Evolutionary conservation across 2,113 vertebrate species (phyloP), one percentile per base, ranked within the genome.

Genomic region (Halcyon senegalensis): DNA sequence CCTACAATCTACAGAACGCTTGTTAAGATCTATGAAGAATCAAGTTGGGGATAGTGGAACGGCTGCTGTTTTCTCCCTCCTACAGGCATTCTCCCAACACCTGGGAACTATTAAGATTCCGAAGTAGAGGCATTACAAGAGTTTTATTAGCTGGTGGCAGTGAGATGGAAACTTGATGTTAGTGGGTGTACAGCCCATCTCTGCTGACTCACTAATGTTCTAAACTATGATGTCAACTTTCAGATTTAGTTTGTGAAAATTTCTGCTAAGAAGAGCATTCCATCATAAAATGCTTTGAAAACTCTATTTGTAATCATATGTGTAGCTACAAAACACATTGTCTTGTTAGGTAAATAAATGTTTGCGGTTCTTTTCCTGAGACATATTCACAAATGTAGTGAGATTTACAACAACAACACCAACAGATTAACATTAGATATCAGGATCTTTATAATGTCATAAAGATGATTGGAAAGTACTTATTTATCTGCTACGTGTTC

Each of bases 101-200:
- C 85, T 89, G 67, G 48, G 87, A 79, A 31, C 78, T 96, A 82
- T 81, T 87, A 87, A 94, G 16, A 60, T 80, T 78, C 51, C 64
- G 43, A 89, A 82, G 30, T 84, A 89, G 30, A 68, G 82, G 58
- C 39, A 75, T 94, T 80, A 10, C 53, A 87, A 84, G 74, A 74
- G 82, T 93, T 96, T 94, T 97, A 93, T 96, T 95, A 95, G 85
- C 85, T 96, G 46, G 43, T 93, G 72, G 77, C 67, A 95, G 73
- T 75, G 95, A 97, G 87, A 89, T 78, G 70, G 82, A 90, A 96
- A 84, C 60, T 93, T 78, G 13, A 51, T 44, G 75, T 80, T 93
- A 93, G 87, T 94, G 87, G 93, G 70, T 84, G 77, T 95, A 92
- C 82, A 94, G 16, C 78, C 72, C 68, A 84, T 90, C 93, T 96